Conservation (phyloP, 2,113 vertebrate species). For the Suricata suricatta region DNA sequence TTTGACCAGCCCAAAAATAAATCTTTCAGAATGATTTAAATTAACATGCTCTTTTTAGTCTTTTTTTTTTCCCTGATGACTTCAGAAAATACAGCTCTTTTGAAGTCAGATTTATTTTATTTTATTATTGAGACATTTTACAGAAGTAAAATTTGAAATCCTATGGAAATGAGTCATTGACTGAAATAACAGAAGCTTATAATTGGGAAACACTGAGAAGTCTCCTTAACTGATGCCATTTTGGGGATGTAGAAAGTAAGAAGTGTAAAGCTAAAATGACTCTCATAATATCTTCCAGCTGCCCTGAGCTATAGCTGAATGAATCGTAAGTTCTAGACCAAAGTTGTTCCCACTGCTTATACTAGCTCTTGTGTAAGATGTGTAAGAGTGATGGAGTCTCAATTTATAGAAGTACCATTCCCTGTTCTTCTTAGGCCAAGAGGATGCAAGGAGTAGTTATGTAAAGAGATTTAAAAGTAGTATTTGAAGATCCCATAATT, state of each 20-base stretch:
- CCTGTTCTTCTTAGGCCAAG: background rate
- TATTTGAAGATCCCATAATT: background rate
- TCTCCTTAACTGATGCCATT: background rate
- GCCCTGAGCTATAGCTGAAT: background rate
- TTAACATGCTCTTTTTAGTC: background rate
- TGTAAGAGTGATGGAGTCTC: background rate
- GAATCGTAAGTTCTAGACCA: background rate
- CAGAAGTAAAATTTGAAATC: slow-evolving; percentile 8
- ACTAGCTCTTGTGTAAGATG: background rate
- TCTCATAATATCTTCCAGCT: background rate
- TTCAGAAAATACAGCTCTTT: background rate
- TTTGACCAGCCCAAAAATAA: background rate
- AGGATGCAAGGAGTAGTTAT: background rate
- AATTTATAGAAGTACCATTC: background rate
- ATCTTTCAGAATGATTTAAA: background rate
- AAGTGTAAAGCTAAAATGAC: background rate
- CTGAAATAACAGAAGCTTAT: background rate
- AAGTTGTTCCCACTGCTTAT: background rate
- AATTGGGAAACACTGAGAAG: background rate
- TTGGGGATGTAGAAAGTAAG: background rate
- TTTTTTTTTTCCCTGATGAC: background rate
- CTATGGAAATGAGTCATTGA: background rate
- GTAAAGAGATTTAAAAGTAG: background rate
- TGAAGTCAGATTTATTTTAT: slow-evolving; percentile 10
- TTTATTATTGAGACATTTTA: background rate